Evolutionary conservation across 1,140 invertebrate genomes (phyloP), one percentile per base, ranked within the genome.

Genomic region (Drosophila sproati): DNA sequence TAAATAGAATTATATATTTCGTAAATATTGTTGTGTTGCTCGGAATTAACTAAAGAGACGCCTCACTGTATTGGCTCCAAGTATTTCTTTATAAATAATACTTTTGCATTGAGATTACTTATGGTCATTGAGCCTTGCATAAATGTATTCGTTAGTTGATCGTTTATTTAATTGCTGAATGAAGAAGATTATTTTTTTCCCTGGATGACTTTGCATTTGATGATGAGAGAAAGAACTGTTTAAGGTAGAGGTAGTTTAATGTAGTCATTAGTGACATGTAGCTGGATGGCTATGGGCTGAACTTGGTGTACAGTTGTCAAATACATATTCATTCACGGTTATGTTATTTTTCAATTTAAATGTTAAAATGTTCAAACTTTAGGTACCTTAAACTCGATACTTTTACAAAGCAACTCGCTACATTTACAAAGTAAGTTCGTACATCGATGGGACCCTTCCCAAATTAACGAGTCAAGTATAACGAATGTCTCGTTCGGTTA

Each of bases 1-100:
- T 87, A 87, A 87, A 87, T 89, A 87, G 35, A 87, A 87, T 69
- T 80, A 76, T 57, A 39, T 59, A n/a, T 56, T 37, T 73, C 39
- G 70, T 73, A 37, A 52, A 56, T 67, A 67, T 82, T 82, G 64
- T 78, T 75, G 63, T 78, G 69, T 64, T 77, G 39, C 41, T 64
- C 28, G 39, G 61, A 34, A 37, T 73, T 55, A 82, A 88, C 83
- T 81, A 70, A 88, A 67, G 79, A 77, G 43, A 62, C 57, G 51
- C 31, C 41, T 55, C 5, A 20, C n/a, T n/a, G 7, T 12, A 29
- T 32, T 60, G 12, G 7, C 57, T 64, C 7, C 10, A 29, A 61
- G 54, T 10, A 8, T 50, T 71, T 48, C 3, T 59, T 7, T 51
- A 20, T 20, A 54, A 71, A 75, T 75, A 75, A 75, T 75, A 75